Evolutionary conservation across 2,888 invertebrate species (phyloP).

Genomic region (Drosophila barbarae): DNA sequence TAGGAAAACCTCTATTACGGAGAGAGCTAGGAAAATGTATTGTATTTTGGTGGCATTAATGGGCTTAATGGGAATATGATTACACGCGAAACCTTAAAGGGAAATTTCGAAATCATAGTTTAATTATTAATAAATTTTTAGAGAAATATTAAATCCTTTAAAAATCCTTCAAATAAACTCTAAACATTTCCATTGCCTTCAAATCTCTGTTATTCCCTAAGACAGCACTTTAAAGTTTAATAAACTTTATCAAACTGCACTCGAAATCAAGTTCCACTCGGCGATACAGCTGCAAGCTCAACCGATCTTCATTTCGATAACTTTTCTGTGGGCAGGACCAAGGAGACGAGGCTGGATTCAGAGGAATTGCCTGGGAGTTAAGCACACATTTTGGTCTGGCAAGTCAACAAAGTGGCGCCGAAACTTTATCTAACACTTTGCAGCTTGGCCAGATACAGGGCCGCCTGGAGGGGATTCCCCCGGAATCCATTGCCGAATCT

Average conservation of each 20-base stretch:
- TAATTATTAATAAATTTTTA: no score
- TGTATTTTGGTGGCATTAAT: neutral
- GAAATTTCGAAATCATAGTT: neutral
- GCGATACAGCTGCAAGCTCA: conserved; percentile 31
- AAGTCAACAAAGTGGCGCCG: conserved; percentile 64
- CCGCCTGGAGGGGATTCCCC: conserved; percentile 17
- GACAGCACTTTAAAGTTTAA: conserved; percentile 36
- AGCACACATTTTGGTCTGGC: conserved; percentile 53
- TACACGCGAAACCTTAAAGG: no score
- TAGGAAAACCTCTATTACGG: neutral
- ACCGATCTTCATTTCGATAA: conserved; percentile 42
- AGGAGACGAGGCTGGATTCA: neutral
- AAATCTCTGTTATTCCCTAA: conserved; percentile 4
- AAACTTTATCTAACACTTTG: conserved; percentile 63
- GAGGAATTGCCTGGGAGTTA: conserved; percentile 18
- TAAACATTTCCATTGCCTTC: conserved; percentile 2
- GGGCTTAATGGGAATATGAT: neutral
- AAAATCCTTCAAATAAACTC: neutral
- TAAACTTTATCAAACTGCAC: conserved; percentile 43
- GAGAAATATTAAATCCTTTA: neutral
- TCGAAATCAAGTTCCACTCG: conserved; percentile 40
- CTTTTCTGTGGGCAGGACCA: conserved; percentile 18
- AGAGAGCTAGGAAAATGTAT: no score
- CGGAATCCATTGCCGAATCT: conserved; percentile 10
- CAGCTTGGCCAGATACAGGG: conserved; percentile 48